A percentile compares a stretch with the other conserved stretches of the same genome.
These are phyloP conservation scores for Globicephala melas DNA, from an alignment of 2,113 vertebrate species.

Conservation along the genomic window DNA sequence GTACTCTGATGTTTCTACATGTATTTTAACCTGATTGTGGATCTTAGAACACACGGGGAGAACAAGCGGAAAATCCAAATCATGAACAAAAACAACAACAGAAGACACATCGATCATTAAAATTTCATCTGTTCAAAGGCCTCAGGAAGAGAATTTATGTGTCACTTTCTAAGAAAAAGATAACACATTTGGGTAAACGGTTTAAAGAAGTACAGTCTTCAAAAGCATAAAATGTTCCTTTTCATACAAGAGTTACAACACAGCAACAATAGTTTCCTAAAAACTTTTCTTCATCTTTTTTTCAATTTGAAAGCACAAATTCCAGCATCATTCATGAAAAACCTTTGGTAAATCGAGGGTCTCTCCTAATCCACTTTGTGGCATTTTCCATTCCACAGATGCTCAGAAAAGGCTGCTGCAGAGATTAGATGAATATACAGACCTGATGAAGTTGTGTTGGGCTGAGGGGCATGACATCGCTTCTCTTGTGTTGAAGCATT, in stretches of 20 bases:
- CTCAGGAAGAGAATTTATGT: not conserved
- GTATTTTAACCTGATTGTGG: not conserved
- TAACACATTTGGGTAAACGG: accelerated
- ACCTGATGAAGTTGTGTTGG: not conserved
- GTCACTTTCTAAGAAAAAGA: not conserved
- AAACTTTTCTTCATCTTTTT: not conserved
- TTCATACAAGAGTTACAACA: not conserved
- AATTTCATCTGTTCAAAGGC: not conserved
- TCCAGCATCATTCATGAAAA: not conserved
- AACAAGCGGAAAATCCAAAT: not conserved
- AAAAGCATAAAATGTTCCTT: not conserved
- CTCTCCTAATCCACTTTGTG: accelerated
- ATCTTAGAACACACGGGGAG: not conserved
- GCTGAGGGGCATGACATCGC: not conserved
- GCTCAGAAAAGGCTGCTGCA: accelerated
- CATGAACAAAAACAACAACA: not conserved
- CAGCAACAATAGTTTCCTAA: not conserved
- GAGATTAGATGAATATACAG: not conserved
- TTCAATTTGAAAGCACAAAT: not conserved
- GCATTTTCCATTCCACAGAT: accelerated
- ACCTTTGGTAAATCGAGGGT: accelerated
- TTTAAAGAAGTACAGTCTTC: not conserved
- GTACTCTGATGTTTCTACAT: not conserved
- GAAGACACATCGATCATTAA: not conserved
- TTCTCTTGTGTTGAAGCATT: slow-evolving; percentile 18